phyloP scores from a whole-genome alignment of 2,113 vertebrate species.

The Gymnogyps californianus region DNA sequence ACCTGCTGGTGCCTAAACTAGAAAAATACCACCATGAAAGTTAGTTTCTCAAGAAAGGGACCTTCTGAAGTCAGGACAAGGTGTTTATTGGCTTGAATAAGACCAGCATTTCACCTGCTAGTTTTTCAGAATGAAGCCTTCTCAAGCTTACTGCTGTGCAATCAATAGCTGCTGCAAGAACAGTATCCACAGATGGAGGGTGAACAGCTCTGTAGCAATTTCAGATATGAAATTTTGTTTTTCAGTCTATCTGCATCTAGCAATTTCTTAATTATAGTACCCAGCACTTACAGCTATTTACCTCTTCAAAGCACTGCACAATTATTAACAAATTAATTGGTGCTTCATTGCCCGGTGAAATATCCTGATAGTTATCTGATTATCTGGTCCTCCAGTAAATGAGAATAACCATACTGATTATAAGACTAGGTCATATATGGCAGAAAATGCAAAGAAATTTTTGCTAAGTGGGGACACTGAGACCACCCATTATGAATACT shows the following conservation, averaged over 20 bases:
- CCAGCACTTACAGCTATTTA: constrained; percentile 2
- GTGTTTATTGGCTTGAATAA: not conserved
- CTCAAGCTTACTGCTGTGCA: not conserved
- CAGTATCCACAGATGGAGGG: not conserved
- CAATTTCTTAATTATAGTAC: constrained; percentile 34
- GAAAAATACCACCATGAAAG: not conserved
- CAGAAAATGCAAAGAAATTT: not conserved
- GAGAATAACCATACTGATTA: not conserved
- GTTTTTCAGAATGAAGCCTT: not conserved
- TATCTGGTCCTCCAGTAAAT: not conserved
- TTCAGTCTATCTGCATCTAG: not conserved
- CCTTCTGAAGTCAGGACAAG: not conserved
- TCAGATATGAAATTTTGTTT: not conserved
- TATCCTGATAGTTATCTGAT: not conserved
- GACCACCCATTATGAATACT: not conserved
- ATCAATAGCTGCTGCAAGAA: not conserved
- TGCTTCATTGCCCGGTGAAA: not conserved
- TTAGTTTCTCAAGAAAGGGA: not conserved
- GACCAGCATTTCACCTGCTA: not conserved
- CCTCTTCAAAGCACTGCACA: constrained; percentile 4
- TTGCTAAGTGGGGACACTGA: not conserved
- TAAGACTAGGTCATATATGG: not conserved
- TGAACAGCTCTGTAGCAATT: not conserved
- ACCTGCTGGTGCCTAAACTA: not conserved
- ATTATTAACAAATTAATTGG: constrained; percentile 35